These are phyloP conservation scores for Melanostoma scalare DNA, from an alignment of 2,888 invertebrate species.

Conservation along the genomic window DNA sequence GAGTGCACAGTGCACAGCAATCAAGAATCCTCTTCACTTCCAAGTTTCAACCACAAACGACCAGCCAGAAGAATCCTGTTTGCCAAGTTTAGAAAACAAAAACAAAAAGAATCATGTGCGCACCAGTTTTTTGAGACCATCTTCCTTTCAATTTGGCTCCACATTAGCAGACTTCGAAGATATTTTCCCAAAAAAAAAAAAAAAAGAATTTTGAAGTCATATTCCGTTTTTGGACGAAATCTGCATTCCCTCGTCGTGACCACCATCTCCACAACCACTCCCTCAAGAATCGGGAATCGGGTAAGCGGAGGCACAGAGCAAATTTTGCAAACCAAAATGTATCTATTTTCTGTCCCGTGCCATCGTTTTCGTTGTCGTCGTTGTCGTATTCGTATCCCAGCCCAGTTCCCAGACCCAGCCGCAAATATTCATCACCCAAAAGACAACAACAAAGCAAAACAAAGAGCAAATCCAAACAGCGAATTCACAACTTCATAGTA, in stretches of 20 bases:
- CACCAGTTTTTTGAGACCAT: conserved; percentile 39
- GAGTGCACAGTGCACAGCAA: conserved; percentile 18
- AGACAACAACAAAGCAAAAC: conserved; percentile 55
- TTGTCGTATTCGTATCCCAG: conserved; percentile 2
- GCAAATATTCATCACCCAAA: conserved; percentile 40
- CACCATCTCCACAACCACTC: conserved; percentile 15
- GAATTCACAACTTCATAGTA: conserved; percentile 43
- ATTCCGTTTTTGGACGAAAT: conserved; percentile 60
- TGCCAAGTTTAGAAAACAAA: conserved; percentile 47
- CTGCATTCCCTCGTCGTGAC: conserved; percentile 21
- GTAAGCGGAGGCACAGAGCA: background rate
- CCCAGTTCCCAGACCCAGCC: conserved; percentile 26
- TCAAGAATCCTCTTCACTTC: background rate
- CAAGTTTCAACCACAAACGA: background rate
- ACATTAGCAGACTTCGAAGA: conserved; percentile 40
- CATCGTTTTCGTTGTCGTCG: too few species aligned
- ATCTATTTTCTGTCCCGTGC: conserved; percentile 49
- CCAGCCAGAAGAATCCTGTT: conserved; percentile 57
- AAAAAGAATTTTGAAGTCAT: conserved; percentile 32
- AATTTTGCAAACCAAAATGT: conserved; percentile 47
- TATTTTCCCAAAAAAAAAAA: conserved; percentile 29
- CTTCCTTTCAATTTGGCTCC: conserved; percentile 21
- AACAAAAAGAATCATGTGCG: conserved; percentile 9
- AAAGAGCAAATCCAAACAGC: conserved; percentile 55
- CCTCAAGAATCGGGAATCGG: conserved; percentile 1